Percentiles rank a stretch among this genome's conserved stretches.
Evolutionary conservation across 2,888 invertebrate genomes (phyloP).

Genomic region (Tetheella fluctuosa): DNA sequence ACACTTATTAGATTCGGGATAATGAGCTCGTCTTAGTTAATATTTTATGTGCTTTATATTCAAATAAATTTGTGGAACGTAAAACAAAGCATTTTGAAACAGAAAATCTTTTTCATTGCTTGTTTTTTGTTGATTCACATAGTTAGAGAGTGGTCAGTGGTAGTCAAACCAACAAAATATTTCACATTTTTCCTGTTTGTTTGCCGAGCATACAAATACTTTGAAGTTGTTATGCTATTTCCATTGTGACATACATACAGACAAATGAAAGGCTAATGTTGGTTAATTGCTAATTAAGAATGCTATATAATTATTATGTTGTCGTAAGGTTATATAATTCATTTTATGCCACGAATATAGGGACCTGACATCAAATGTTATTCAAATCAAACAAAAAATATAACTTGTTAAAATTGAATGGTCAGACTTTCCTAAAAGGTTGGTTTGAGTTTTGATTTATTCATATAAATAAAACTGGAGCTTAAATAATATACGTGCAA

Average conservation of each 20-base stretch:
- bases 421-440: background rate
- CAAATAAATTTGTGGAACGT: no score
- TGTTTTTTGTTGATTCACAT: background rate
- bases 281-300: no score
- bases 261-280: background rate
- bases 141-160: background rate
- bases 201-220: background rate
- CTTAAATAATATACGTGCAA: slow-evolving; percentile 1
- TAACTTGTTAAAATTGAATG: background rate
- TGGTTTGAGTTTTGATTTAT: background rate
- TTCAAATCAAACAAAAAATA: background rate
- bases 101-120: background rate
- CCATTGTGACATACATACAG: background rate
- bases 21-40: no score
- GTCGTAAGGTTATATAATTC: no score
- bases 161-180: slow-evolving; percentile 2
- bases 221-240: background rate
- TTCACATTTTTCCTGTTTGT: slow-evolving; percentile 2
- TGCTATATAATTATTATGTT: no score
- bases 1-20: no score
- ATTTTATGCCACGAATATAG: no score
- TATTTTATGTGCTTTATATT: no score
- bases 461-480: slow-evolving; percentile 1
- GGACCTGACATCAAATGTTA: background rate
- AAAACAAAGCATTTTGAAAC: background rate